Conservation (phyloP, 2,797 vertebrate species). For the Distichodus sexfasciatus region DNA sequence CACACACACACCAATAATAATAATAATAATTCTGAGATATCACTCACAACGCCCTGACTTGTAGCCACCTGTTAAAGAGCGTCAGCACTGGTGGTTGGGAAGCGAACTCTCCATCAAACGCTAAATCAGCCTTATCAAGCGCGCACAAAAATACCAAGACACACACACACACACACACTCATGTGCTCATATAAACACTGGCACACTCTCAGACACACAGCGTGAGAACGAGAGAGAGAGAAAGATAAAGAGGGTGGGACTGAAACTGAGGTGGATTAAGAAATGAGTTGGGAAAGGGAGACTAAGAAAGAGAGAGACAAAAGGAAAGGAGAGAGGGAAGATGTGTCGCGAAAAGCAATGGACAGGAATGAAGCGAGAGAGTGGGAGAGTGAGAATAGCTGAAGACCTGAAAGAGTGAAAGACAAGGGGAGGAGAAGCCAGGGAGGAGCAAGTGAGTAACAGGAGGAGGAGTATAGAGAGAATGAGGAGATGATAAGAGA, state of each 20-base stretch:
- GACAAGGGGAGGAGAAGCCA: too few species aligned
- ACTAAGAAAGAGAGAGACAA: slow-evolving; percentile 17
- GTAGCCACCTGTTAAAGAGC: slow-evolving; percentile 37
- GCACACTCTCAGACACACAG: neutral
- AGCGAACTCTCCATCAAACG: slow-evolving; percentile 45
- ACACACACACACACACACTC: neutral
- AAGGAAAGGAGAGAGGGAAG: slow-evolving; percentile 50
- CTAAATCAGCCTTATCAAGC: slow-evolving; percentile 48
- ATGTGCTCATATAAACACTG: neutral
- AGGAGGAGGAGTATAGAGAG: too few species aligned
- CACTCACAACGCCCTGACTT: neutral
- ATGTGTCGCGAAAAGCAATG: too few species aligned
- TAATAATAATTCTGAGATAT: too few species aligned
- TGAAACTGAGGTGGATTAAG: neutral
- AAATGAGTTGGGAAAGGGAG: neutral
- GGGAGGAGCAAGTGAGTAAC: too few species aligned
- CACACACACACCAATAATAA: slow-evolving; percentile 27
- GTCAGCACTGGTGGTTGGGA: slow-evolving; percentile 22
- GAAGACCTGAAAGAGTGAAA: too few species aligned
- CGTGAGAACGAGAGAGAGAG: neutral
- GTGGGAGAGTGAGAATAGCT: too few species aligned
- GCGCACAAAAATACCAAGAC: neutral
- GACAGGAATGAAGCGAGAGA: too few species aligned
- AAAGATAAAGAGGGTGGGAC: too few species aligned
- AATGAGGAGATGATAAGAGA: neutral